Percentiles rank a stretch among this genome's conserved stretches.
Conservation (phyloP, 1,140 invertebrate genomes). For the Callitettix versicolor region DNA sequence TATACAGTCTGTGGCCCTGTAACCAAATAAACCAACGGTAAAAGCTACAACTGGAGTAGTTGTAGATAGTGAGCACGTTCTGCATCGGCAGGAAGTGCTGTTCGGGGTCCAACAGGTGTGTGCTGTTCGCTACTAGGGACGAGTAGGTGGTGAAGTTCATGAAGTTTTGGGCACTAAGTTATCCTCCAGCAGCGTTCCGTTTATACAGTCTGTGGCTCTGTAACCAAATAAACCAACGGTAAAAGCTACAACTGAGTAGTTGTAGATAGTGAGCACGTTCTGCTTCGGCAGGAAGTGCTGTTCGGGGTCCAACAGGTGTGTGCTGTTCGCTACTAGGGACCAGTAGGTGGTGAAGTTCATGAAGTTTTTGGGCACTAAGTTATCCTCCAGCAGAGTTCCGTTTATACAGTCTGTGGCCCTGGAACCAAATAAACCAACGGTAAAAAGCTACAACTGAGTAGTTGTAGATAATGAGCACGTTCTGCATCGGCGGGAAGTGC, state of each 20-base stretch:
- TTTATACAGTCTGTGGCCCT: constrained; percentile 58
- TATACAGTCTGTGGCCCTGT: no score
- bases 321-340: constrained; percentile 39
- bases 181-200: constrained; percentile 45
- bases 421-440: no score
- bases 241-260: no score
- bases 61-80: constrained; percentile 42
- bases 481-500: constrained; percentile 37
- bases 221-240: no score
- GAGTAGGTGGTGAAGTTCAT: constrained; percentile 56
- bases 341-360: constrained; percentile 56
- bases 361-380: constrained; percentile 37
- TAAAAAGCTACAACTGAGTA: no score
- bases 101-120: constrained; percentile 33
- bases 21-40: no score
- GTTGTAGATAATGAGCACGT: constrained; percentile 44
- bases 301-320: constrained; percentile 33
- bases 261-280: constrained; percentile 42
- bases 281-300: constrained; percentile 38
- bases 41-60: constrained; percentile 41
- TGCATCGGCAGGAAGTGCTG: constrained; percentile 38
- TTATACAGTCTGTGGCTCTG: constrained; percentile 55
- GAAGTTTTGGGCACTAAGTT: constrained; percentile 36
- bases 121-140: constrained; percentile 39
- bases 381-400: constrained; percentile 42